A percentile compares a stretch with the other conserved stretches of the same genome.
Evolutionary conservation across 2,113 vertebrate species (phyloP).

Genomic region (Caranx melampygus): DNA sequence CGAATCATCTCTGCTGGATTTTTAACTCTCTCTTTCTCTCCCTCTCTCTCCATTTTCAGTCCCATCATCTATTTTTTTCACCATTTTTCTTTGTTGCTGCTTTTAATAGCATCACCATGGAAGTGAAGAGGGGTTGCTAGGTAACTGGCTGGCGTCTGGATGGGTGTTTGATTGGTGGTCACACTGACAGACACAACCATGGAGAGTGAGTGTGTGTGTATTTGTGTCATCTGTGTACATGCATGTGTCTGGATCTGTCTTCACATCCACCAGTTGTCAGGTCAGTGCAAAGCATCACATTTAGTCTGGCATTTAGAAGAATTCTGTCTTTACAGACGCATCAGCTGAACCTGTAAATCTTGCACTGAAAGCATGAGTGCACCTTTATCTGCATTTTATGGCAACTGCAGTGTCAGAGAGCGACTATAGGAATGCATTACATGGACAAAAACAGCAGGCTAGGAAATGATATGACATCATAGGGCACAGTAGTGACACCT

Average conservation of each 20-base stretch:
- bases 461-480: constrained; percentile 70
- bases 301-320: background rate
- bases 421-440: constrained; percentile 41
- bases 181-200: constrained; percentile 63
- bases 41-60: constrained; percentile 60
- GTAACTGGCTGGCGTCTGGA: constrained; percentile 83
- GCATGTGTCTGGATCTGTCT: constrained; percentile 1
- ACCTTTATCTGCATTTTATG: constrained; percentile 17
- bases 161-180: constrained; percentile 74
- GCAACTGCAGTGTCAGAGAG: constrained; percentile 60
- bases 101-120: constrained; percentile 84
- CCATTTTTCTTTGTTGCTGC: constrained; percentile 67
- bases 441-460: constrained; percentile 58
- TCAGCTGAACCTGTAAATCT: background rate
- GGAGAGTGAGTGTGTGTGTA: constrained; percentile 22
- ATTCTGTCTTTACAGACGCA: background rate
- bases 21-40: constrained; percentile 48
- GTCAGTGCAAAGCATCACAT: background rate
- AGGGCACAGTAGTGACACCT: constrained; percentile 71
- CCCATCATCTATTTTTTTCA: constrained; percentile 46
- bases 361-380: background rate
- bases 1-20: constrained; percentile 23
- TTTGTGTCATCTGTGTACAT: constrained; percentile 2
- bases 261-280: background rate
- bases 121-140: constrained; percentile 82